A percentile compares a stretch with the other conserved stretches of the same genome.
These are phyloP conservation scores for Margarornis squamiger DNA, from an alignment of 2,797 vertebrate species.

Conservation along the genomic window DNA sequence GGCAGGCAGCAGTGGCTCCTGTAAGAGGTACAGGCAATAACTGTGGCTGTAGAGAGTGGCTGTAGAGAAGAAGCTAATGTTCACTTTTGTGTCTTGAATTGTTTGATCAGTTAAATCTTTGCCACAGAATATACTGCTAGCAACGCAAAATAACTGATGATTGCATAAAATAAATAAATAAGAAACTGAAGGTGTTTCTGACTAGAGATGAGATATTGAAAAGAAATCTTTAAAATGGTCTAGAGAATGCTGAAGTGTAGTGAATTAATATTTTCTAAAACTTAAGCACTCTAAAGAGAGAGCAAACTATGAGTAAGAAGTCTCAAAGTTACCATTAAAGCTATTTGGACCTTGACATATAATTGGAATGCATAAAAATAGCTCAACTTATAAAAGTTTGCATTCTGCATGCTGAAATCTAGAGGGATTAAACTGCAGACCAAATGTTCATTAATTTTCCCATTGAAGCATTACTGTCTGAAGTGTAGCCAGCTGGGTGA, in stretches of 20 bases:
- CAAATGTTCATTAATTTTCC: constrained; percentile 64
- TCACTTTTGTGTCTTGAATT: neutral
- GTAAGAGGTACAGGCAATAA: neutral
- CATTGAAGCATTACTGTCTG: constrained; percentile 44
- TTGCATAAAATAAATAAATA: neutral
- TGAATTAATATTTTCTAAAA: constrained; percentile 48
- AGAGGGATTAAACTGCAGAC: constrained; percentile 51
- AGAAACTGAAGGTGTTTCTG: neutral
- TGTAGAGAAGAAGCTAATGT: neutral
- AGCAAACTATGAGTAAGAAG: constrained; percentile 35
- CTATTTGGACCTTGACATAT: constrained; percentile 44
- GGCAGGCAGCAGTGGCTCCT: neutral
- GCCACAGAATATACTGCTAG: neutral
- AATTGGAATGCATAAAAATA: constrained; percentile 63
- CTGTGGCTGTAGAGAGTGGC: neutral
- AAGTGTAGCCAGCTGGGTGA: constrained; percentile 49
- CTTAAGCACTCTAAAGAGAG: constrained; percentile 24
- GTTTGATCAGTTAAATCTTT: neutral
- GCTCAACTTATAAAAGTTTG: constrained; percentile 49
- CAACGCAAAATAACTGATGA: neutral
- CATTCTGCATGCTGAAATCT: constrained; percentile 50
- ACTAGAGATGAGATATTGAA: neutral
- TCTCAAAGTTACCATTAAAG: constrained; percentile 47
- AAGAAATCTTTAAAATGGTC: neutral
- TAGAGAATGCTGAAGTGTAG: neutral